phyloP scores from a whole-genome alignment of 2,797 vertebrate genomes.

The Dendrocincla tyrannina region DNA sequence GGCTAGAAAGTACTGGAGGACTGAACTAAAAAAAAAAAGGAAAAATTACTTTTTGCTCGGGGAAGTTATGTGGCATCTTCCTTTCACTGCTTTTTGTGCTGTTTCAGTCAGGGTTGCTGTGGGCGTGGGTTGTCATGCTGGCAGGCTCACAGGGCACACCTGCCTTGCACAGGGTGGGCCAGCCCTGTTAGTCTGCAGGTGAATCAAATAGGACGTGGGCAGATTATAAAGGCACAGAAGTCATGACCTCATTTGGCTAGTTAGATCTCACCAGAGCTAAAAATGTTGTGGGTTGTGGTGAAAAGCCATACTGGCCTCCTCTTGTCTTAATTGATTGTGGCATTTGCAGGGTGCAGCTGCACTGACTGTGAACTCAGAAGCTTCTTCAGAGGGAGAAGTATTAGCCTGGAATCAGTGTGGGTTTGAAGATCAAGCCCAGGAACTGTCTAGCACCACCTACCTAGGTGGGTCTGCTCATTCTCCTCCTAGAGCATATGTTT shows the following conservation, averaged over 20 bases:
- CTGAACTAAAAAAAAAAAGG: not conserved
- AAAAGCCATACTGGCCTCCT: not conserved
- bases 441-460: not conserved
- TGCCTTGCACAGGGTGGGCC: not conserved
- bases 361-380: not conserved
- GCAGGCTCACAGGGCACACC: not conserved
- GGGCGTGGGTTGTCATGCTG: not conserved
- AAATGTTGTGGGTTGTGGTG: not conserved
- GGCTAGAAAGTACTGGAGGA: not conserved
- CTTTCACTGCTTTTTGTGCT: not conserved
- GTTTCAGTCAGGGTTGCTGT: not conserved
- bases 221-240: not conserved
- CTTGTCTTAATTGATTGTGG: rapidly evolving
- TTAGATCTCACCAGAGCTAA: not conserved
- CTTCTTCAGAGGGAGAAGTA: not conserved
- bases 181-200: not conserved
- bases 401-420: not conserved
- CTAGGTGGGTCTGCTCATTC: not conserved
- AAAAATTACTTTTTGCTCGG: not conserved
- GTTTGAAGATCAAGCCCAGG: not conserved
- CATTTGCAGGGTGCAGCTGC: not conserved
- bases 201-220: not conserved
- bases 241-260: not conserved
- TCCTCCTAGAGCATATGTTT: not conserved
- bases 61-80: not conserved